Conservation (phyloP, 1,140 invertebrate genomes). For the Drosophila kanapiae region DNA sequence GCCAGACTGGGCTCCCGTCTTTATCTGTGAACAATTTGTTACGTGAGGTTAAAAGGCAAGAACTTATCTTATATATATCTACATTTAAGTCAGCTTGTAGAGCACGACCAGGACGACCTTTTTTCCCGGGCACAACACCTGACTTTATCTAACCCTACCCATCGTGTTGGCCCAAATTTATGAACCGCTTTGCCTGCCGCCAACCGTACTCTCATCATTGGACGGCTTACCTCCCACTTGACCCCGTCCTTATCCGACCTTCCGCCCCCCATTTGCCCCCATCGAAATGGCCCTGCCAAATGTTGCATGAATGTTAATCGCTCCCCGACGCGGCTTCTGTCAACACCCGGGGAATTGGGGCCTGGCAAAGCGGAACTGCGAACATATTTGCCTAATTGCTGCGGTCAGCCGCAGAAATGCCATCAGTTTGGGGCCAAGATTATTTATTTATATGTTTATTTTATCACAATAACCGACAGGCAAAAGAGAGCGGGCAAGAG, state of each 20-base stretch:
- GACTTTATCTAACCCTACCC: slow-evolving; percentile 2
- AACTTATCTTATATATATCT: slow-evolving; percentile 13
- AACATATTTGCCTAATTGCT: slow-evolving; percentile 61
- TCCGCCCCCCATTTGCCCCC: too few relatives aligned
- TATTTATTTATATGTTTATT: slow-evolving; percentile 70
- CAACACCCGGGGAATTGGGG: slow-evolving; percentile 8
- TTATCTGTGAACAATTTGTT: slow-evolving; percentile 12
- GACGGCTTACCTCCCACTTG: not conserved
- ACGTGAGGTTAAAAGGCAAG: not conserved
- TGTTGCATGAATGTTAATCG: slow-evolving; percentile 51
- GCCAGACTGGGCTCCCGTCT: not conserved
- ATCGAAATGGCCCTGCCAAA: slow-evolving; percentile 27
- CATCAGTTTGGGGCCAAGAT: slow-evolving; percentile 33
- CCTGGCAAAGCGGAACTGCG: not conserved
- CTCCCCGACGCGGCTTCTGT: slow-evolving; percentile 17
- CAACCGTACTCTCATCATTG: slow-evolving; percentile 5
- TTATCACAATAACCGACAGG: slow-evolving; percentile 43
- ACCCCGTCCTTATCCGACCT: too few relatives aligned
- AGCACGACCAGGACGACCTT: slow-evolving; percentile 13
- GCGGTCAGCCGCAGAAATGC: slow-evolving; percentile 61
- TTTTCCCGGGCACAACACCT: slow-evolving; percentile 4
- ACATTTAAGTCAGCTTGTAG: slow-evolving; percentile 2
- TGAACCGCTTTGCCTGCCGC: slow-evolving; percentile 6
- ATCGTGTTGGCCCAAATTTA: slow-evolving; percentile 32
- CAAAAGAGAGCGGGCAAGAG: not conserved